phyloP scores from a whole-genome alignment of 2,113 vertebrate species.

The Malaclemys terrapin region DNA sequence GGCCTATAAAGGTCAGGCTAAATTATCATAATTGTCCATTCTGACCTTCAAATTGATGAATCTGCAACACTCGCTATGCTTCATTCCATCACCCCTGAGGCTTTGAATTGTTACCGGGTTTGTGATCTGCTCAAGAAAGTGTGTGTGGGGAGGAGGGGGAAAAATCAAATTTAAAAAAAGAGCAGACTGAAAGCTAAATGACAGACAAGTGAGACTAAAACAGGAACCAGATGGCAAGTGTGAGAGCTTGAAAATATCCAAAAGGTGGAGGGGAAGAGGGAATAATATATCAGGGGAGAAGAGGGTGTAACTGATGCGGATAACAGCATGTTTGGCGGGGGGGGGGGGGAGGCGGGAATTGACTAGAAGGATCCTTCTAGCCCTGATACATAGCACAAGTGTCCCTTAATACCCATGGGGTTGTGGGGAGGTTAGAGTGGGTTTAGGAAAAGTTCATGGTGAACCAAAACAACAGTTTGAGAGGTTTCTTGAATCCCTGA shows the following conservation, averaged over 20 bases:
- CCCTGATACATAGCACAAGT: neutral
- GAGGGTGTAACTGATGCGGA: neutral
- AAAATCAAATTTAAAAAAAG: neutral
- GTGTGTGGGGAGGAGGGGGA: neutral
- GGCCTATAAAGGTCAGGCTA: neutral
- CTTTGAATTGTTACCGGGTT: conserved; percentile 1
- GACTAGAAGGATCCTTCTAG: neutral
- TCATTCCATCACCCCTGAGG: neutral
- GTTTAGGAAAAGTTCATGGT: neutral
- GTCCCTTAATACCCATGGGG: neutral
- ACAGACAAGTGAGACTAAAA: neutral
- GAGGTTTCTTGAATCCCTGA: neutral
- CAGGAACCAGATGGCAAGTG: neutral
- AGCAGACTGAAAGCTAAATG: neutral
- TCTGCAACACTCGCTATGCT: neutral
- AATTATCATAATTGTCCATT: neutral
- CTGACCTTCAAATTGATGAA: neutral
- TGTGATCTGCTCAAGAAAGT: neutral
- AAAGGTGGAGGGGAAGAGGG: neutral
- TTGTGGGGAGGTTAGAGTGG: neutral
- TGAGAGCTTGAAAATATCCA: neutral
- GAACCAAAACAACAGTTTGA: neutral
- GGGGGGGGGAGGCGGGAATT: neutral
- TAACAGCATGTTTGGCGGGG: neutral
- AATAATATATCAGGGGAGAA: neutral